Evolutionary conservation across 1,140 invertebrate species (phyloP).

Genomic region (Megathymus violae): DNA sequence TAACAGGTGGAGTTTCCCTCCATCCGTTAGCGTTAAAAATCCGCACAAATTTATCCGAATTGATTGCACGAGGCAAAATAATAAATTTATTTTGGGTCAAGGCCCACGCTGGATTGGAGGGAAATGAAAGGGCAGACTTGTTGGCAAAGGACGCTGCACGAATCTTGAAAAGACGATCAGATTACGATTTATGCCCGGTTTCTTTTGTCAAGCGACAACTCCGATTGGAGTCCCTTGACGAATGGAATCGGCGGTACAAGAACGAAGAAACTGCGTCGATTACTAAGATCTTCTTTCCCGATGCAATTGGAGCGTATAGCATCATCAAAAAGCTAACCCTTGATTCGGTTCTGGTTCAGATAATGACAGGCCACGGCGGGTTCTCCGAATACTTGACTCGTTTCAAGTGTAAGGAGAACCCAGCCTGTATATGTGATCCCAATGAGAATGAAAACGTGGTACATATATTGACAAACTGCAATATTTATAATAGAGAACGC

Average conservation of each 20-base stretch:
- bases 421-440: background rate
- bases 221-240: slow-evolving; percentile 2
- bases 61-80: background rate
- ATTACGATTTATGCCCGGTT: slow-evolving; percentile 31
- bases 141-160: slow-evolving; percentile 38
- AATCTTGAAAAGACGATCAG: slow-evolving; percentile 2
- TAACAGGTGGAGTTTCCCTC: background rate
- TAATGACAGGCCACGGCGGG: too few relatives aligned
- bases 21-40: slow-evolving; percentile 24
- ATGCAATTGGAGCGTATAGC: too few relatives aligned
- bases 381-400: too few relatives aligned
- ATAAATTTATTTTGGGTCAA: background rate
- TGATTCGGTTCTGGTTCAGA: too few relatives aligned
- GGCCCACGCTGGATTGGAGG: slow-evolving; percentile 18
- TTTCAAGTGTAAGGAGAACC: too few relatives aligned
- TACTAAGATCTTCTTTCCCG: too few relatives aligned
- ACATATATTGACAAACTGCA: background rate
- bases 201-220: slow-evolving; percentile 30
- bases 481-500: too few relatives aligned
- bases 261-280: background rate
- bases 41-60: background rate
- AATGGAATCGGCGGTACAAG: slow-evolving; percentile 28
- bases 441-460: background rate
- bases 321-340: too few relatives aligned
- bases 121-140: slow-evolving; percentile 38